These are phyloP conservation scores for Beroe ovata DNA, from an alignment of 37 sponge, comb jelly and placozoan species.

Conservation along the genomic window DNA sequence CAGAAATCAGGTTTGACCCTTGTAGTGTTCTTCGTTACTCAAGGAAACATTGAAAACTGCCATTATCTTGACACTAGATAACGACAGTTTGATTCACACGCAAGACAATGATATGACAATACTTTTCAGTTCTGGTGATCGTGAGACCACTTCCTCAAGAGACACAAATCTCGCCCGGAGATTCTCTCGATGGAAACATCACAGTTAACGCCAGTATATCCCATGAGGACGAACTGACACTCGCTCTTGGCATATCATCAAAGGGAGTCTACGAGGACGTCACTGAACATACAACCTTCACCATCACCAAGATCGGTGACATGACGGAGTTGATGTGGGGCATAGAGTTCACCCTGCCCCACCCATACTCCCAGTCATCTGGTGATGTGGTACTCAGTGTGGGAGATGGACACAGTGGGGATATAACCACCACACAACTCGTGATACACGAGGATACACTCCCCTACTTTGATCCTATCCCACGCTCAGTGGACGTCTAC, in stretches of 20 bases:
- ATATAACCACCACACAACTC: neutral
- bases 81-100: too few species aligned
- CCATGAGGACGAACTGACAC: neutral
- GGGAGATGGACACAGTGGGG: neutral
- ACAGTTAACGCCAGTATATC: neutral
- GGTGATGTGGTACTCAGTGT: neutral
- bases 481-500: neutral
- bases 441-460: neutral
- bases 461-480: conserved; percentile 46
- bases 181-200: neutral
- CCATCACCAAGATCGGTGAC: neutral
- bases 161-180: neutral
- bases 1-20: neutral
- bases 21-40: too few species aligned
- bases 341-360: neutral
- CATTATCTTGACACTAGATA: too few species aligned
- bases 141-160: neutral
- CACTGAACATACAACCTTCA: neutral
- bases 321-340: neutral
- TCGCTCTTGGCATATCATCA: neutral
- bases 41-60: too few species aligned
- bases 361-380: neutral
- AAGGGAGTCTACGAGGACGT: neutral
- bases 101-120: too few species aligned
- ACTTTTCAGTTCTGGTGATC: neutral